Evolutionary conservation across 1,140 invertebrate genomes (phyloP).

Genomic region (Euura saliciscinereae): DNA sequence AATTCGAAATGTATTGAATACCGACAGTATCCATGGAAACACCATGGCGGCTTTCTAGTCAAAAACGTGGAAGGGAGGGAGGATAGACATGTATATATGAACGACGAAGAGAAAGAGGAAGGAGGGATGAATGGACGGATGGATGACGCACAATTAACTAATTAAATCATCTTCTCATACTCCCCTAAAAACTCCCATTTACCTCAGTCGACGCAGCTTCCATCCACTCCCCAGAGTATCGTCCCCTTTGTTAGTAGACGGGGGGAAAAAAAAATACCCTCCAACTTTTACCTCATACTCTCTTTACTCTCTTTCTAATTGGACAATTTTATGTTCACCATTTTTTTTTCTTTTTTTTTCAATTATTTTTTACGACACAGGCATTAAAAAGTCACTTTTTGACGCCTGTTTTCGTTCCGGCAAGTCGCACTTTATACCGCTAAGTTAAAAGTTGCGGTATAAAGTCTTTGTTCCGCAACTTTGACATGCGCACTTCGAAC

Average conservation of each 20-base stretch:
- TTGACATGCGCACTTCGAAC: too few species aligned
- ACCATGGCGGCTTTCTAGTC: slow-evolving; percentile 34
- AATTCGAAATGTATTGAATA: too few species aligned
- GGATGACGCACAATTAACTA: slow-evolving; percentile 62
- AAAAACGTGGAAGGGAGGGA: slow-evolving; percentile 31
- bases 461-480: too few species aligned
- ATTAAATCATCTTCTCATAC: slow-evolving; percentile 52
- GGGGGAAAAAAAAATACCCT: slow-evolving; percentile 1
- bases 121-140: slow-evolving; percentile 60
- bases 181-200: too few species aligned
- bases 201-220: slow-evolving; percentile 32
- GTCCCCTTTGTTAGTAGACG: slow-evolving; percentile 51
- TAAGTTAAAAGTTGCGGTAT: too few species aligned
- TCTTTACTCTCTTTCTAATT: slow-evolving; percentile 19
- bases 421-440: too few species aligned
- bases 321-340: slow-evolving; percentile 13
- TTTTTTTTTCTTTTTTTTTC: slow-evolving; percentile 25
- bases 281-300: slow-evolving; percentile 13
- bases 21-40: slow-evolving; percentile 52
- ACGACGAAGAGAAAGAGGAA: slow-evolving; percentile 30
- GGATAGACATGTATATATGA: slow-evolving; percentile 17
- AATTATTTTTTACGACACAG: too few species aligned
- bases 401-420: too few species aligned
- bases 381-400: too few species aligned
- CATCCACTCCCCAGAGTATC: slow-evolving; percentile 25